Base-by-base conservation (phyloP, 2,888 invertebrate genomes). In the Nipponacmea schrenckii region DNA sequence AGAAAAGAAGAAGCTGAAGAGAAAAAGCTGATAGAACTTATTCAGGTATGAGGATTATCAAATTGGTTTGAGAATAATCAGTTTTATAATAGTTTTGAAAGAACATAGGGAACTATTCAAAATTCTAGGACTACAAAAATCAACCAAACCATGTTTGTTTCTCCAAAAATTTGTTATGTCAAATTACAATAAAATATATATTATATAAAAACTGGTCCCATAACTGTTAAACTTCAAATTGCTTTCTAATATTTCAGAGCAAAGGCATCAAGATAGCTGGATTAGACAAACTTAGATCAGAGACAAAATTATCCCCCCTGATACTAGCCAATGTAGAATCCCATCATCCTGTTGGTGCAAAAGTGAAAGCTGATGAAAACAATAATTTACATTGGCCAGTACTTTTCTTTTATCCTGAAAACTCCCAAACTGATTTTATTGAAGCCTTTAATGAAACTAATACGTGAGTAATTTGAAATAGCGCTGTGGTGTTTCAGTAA, bases 391-490 rank as follows among this genome's bases (percentile, higher is more conserved):
- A 93, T 68, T 98, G 97, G 97, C 97, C 97, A 0, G 93, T 96
- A 0, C 90, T 95, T 24, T 92, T 97, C 79, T 90, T 95, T 15
- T 98, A 97, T 89, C 97, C 97, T 0, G 96, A 97, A 89, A 93
- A 93, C 84, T 91, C 93, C 73, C 93, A 94, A 82, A 94, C 95
- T 67, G 98, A 98, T 89, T 95, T 96, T 81, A 92, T 98, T 62
- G 93, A 94, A 87, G 91, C 92, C 72, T 94, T 96, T 84, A 91
- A 76, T 14, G 96, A 97, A 89, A 91, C 93, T 80, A 91, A 91
- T 0, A 90, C 91, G 91, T 92, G 92, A 87, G 87, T 66, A 44
- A 24, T 3, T 48, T 48, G n/a, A n/a, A n/a, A n/a, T n/a, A n/a
- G n/a, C n/a, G n/a, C n/a, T n/a, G n/a, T n/a, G n/a, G n/a, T n/a